phyloP scores from a whole-genome alignment of 1,140 invertebrate genomes.

The Orius insidiosus region DNA sequence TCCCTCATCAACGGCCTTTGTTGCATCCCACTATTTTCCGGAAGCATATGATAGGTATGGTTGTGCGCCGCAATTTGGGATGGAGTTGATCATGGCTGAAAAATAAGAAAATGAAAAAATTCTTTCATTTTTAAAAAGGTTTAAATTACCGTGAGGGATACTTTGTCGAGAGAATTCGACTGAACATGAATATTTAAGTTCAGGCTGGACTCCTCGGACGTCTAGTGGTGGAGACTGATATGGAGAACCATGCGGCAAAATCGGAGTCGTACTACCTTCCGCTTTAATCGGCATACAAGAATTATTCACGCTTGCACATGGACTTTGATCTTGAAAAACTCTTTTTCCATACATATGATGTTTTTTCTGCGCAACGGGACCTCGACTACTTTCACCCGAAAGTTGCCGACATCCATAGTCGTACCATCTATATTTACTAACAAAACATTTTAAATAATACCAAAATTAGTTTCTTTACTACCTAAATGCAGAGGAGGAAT shows the following conservation, averaged over 20 bases:
- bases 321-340: slow-evolving; percentile 45
- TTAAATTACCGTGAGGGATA: slow-evolving; percentile 11
- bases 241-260: slow-evolving; percentile 3
- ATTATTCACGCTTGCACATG: slow-evolving; percentile 8
- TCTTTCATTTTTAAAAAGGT: slow-evolving; percentile 10
- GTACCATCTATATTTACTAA: slow-evolving; percentile 51
- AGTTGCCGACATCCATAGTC: slow-evolving; percentile 40
- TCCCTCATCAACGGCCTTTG: slow-evolving; percentile 50
- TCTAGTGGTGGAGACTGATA: slow-evolving; percentile 7
- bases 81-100: slow-evolving; percentile 14
- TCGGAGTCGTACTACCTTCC: not conserved
- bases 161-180: slow-evolving; percentile 41
- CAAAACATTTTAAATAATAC: slow-evolving; percentile 12
- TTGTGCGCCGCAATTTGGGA: slow-evolving; percentile 56
- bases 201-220: slow-evolving; percentile 23
- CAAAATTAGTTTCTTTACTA: slow-evolving; percentile 9
- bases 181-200: slow-evolving; percentile 54
- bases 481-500: slow-evolving; percentile 7
- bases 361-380: slow-evolving; percentile 70
- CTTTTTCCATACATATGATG: slow-evolving; percentile 80
- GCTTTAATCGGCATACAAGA: not conserved
- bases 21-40: slow-evolving; percentile 48
- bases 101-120: not conserved
- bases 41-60: slow-evolving; percentile 66
- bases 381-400: slow-evolving; percentile 22